These are phyloP conservation scores for Caenorhabditis sp. DNA, from an alignment of 2,888 invertebrate species.

Conservation along the genomic window DNA sequence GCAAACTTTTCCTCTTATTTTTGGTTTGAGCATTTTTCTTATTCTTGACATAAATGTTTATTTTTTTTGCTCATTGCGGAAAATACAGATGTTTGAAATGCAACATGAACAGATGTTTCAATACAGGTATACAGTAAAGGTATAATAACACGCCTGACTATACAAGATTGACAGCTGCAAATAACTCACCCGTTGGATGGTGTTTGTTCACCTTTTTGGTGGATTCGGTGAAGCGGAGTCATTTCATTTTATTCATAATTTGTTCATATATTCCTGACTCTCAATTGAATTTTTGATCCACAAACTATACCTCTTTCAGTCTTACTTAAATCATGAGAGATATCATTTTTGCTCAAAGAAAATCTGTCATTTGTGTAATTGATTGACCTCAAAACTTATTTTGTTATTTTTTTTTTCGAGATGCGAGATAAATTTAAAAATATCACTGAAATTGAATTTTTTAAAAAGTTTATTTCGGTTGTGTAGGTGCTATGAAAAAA, in stretches of 20 bases:
- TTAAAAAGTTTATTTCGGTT: too few species aligned
- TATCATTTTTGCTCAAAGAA: too few species aligned
- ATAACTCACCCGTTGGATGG: not conserved
- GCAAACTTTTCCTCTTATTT: not conserved
- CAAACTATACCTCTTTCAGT: too few species aligned
- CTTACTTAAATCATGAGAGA: too few species aligned
- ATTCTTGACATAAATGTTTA: not conserved
- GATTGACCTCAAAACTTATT: too few species aligned
- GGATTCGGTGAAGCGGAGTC: not conserved
- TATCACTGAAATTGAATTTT: too few species aligned
- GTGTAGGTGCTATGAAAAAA: too few species aligned
- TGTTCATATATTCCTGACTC: too few species aligned
- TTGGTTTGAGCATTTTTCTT: not conserved
- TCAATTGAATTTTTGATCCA: too few species aligned
- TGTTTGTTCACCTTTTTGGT: not conserved
- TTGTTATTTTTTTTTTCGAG: too few species aligned
- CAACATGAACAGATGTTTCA: conserved; percentile 38
- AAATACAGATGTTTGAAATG: conserved; percentile 6
- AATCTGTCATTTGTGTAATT: too few species aligned
- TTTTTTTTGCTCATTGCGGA: not conserved
- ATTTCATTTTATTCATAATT: not conserved
- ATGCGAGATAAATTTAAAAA: too few species aligned
- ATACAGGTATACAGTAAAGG: conserved; percentile 20
- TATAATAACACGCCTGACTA: conserved; percentile 34
- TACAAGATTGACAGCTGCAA: conserved; percentile 13